Evolutionary conservation across 2,797 vertebrate species (phyloP).

Genomic region (Sebastolobus alascanus): DNA sequence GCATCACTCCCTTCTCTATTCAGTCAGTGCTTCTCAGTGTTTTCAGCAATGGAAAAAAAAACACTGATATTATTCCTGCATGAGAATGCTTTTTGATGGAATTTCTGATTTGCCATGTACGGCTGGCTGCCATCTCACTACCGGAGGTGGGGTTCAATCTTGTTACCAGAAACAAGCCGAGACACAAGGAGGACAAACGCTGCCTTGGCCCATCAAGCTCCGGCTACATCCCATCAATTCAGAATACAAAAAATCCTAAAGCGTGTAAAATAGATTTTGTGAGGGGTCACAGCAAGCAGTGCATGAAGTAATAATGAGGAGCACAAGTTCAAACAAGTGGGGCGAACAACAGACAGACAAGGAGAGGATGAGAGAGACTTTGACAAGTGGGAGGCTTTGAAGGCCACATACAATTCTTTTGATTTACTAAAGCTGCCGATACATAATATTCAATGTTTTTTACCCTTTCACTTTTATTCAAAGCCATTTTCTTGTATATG

Average conservation of each 20-base stretch:
- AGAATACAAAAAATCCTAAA: neutral
- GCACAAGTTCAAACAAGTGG: neutral
- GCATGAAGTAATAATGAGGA: constrained; percentile 27
- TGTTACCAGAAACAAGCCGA: constrained; percentile 44
- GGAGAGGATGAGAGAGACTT: neutral
- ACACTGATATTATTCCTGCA: constrained; percentile 31
- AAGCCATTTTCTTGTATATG: neutral
- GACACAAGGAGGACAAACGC: constrained; percentile 30
- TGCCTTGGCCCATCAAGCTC: neutral
- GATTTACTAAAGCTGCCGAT: neutral
- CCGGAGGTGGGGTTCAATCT: constrained; percentile 38
- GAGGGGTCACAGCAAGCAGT: constrained; percentile 13
- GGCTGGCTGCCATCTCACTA: constrained; percentile 16
- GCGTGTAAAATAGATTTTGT: constrained; percentile 14
- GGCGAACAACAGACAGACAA: neutral
- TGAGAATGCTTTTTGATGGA: constrained; percentile 46
- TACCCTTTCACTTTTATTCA: neutral
- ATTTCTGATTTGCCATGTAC: constrained; percentile 31
- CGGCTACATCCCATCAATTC: neutral
- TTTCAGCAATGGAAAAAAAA: constrained; percentile 12
- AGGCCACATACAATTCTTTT: neutral
- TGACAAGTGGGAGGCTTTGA: neutral
- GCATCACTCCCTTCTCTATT: constrained; percentile 7
- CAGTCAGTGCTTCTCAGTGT: constrained; percentile 14
- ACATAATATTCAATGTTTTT: neutral